A percentile compares a stretch with the other conserved stretches of the same genome.
Evolutionary conservation across 2,113 vertebrate genomes (phyloP).

Genomic region (Aramus guarauna): DNA sequence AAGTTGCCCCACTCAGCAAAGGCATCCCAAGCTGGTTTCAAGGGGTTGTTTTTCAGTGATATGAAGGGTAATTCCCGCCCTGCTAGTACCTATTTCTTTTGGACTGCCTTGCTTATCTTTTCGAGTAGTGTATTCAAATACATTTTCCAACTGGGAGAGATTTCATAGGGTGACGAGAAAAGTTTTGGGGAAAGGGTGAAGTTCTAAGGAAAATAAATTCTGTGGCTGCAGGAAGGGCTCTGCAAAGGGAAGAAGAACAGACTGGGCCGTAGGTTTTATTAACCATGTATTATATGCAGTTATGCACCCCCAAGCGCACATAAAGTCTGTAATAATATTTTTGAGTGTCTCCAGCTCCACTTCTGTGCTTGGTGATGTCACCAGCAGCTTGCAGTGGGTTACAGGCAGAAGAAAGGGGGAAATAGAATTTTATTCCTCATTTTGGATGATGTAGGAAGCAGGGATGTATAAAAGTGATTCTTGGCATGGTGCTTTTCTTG

Average conservation of each 20-base stretch:
- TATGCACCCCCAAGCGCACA: not conserved
- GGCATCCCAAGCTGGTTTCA: not conserved
- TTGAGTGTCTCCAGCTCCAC: not conserved
- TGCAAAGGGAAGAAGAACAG: not conserved
- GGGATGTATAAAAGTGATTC: not conserved
- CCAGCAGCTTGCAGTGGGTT: not conserved
- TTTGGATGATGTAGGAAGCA: not conserved
- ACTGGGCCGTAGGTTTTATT: not conserved
- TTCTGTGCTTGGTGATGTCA: not conserved
- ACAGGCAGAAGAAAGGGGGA: not conserved
- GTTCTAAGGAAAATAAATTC: not conserved
- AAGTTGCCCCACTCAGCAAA: not conserved
- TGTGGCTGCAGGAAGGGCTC: not conserved
- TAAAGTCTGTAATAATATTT: not conserved
- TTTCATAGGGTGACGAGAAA: not conserved
- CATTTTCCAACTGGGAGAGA: not conserved
- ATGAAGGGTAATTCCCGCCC: not conserved
- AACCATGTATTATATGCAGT: not conserved
- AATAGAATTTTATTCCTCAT: not conserved
- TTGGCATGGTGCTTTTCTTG: not conserved
- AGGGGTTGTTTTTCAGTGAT: not conserved
- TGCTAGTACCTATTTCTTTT: not conserved
- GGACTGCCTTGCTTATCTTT: not conserved
- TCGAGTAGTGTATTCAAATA: not conserved
- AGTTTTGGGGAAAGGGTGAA: not conserved